Evolutionary conservation across 2,888 invertebrate species (phyloP).

Genomic region (Lasioglossum lativentre): DNA sequence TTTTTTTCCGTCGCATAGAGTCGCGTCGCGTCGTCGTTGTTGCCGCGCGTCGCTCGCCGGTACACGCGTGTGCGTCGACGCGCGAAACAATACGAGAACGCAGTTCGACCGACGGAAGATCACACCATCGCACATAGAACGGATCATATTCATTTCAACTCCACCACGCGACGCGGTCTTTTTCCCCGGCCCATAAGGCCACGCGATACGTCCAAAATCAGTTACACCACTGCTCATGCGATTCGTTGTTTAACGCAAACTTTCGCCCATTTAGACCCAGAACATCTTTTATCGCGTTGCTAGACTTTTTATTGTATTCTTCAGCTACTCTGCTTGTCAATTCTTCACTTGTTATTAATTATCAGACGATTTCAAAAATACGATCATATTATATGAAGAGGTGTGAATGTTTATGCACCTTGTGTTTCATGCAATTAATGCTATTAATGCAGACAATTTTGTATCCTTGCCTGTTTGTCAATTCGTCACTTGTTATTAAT

Average conservation of each 20-base stretch:
- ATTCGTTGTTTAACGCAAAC: background rate
- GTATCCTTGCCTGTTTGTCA: background rate
- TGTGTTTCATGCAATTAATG: too few relatives aligned
- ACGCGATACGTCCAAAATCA: constrained; percentile 24
- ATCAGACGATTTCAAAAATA: background rate
- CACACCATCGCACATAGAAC: constrained; percentile 30
- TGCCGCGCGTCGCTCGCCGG: too few relatives aligned
- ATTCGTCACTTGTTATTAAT: background rate
- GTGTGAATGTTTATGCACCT: too few relatives aligned
- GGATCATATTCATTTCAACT: constrained; percentile 51
- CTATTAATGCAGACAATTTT: background rate
- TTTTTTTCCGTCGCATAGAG: background rate
- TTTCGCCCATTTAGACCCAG: background rate
- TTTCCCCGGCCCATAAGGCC: constrained; percentile 36
- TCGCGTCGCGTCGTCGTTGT: too few relatives aligned
- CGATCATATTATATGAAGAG: too few relatives aligned
- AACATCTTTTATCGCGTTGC: background rate
- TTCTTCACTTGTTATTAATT: background rate
- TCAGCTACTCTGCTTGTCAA: background rate
- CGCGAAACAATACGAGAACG: constrained; percentile 15
- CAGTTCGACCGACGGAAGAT: constrained; percentile 37
- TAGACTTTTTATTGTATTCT: background rate
- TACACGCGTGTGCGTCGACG: background rate
- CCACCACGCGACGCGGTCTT: constrained; percentile 37
- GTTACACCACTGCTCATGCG: constrained; percentile 13